These are phyloP conservation scores for Drosophila nigricruria DNA, from an alignment of 2,888 invertebrate species.

Conservation along the genomic window DNA sequence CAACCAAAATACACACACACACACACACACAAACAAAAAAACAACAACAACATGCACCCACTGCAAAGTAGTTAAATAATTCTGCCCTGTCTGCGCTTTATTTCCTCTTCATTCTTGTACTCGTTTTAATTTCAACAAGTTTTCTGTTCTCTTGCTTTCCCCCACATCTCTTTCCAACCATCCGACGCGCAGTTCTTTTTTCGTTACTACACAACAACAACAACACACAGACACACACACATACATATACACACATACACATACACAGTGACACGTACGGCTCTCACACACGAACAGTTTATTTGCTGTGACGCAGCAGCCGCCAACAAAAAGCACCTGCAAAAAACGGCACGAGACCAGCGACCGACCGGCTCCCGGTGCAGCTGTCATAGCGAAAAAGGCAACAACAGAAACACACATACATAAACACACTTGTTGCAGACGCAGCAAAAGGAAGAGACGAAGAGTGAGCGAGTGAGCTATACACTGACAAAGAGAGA, in stretches of 20 bases:
- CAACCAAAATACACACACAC: constrained; percentile 15
- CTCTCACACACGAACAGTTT: constrained; percentile 33
- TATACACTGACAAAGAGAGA: no score
- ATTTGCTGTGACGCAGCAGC: constrained; percentile 48
- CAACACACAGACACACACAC: constrained; percentile 16
- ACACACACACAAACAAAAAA: constrained; percentile 28
- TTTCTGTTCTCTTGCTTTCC: constrained; percentile 72
- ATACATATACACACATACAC: constrained; percentile 5
- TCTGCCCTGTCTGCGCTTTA: constrained; percentile 82
- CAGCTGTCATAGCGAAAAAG: constrained; percentile 51
- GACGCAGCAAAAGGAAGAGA: constrained; percentile 50
- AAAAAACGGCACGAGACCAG: constrained; percentile 62
- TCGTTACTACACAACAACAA: constrained; percentile 70
- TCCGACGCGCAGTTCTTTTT: constrained; percentile 77
- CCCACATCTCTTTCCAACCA: constrained; percentile 58
- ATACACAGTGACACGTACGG: constrained; percentile 23
- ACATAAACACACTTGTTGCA: constrained; percentile 68
- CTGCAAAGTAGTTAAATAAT: constrained; percentile 81
- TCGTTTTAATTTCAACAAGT: constrained; percentile 78
- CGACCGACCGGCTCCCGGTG: constrained; percentile 63
- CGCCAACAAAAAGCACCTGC: constrained; percentile 57
- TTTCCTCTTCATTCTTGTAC: constrained; percentile 70
- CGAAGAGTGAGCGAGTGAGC: constrained; percentile 9
- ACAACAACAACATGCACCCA: constrained; percentile 73
- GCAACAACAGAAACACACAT: constrained; percentile 20